phyloP scores from a whole-genome alignment of 2,113 vertebrate genomes.

The Lota lota region DNA sequence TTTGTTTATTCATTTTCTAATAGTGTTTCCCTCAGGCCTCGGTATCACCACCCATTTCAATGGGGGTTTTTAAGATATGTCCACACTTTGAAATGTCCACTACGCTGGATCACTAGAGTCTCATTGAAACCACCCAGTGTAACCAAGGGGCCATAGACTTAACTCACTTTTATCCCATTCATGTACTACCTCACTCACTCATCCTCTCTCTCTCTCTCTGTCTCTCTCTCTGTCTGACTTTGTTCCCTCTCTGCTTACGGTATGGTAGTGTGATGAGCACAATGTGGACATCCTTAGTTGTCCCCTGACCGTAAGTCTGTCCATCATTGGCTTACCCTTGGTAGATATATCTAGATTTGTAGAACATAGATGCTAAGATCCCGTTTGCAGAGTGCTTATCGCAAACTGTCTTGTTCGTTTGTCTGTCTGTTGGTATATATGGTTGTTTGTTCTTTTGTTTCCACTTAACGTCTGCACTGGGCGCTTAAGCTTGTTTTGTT shows the following conservation, averaged over 20 bases:
- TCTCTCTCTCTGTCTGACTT: constrained; percentile 53
- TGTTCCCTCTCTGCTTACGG: constrained; percentile 65
- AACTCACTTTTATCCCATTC: constrained; percentile 37
- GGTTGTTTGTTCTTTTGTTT: neutral
- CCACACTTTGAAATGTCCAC: too few relatives aligned
- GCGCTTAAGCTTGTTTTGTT: constrained; percentile 14
- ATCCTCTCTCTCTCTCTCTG: constrained; percentile 14
- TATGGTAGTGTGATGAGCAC: constrained; percentile 75
- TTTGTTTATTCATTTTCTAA: too few relatives aligned
- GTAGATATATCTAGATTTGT: neutral
- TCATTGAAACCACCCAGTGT: too few relatives aligned
- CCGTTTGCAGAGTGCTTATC: too few relatives aligned
- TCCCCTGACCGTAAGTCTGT: constrained; percentile 79
- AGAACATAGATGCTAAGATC: too few relatives aligned
- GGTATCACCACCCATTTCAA: too few relatives aligned
- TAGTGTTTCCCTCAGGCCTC: too few relatives aligned
- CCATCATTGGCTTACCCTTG: constrained; percentile 57
- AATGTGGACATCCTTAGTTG: constrained; percentile 80
- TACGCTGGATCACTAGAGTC: too few relatives aligned
- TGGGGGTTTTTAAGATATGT: too few relatives aligned
- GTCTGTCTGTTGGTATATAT: neutral
- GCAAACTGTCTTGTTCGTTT: constrained; percentile 2
- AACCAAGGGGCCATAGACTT: constrained; percentile 4
- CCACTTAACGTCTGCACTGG: neutral
- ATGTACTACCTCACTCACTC: constrained; percentile 57